Percentiles rank a stretch among this genome's conserved stretches.
These are phyloP conservation scores for Lasioglossum vierecki DNA, from an alignment of 2,888 invertebrate species.

Conservation along the genomic window DNA sequence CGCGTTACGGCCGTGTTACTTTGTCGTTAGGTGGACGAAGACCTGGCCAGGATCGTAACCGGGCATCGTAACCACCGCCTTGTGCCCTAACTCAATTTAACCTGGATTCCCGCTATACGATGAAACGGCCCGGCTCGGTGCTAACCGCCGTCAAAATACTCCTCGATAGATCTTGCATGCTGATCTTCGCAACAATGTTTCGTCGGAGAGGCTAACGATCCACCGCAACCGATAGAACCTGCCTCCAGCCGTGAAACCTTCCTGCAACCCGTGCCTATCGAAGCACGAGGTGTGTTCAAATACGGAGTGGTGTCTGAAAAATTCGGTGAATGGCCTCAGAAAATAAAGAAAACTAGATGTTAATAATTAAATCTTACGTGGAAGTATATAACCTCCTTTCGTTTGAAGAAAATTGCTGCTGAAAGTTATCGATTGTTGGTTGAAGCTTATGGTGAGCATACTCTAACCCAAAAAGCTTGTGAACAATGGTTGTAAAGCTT, in stretches of 20 bases:
- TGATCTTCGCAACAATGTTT: constrained; percentile 18
- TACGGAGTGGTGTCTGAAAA: no score
- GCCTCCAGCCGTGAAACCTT: neutral
- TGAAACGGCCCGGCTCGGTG: neutral
- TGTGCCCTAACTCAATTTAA: constrained; percentile 6
- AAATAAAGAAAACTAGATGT: no score
- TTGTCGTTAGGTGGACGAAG: constrained; percentile 60
- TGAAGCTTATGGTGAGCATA: no score
- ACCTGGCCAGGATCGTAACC: constrained; percentile 3
- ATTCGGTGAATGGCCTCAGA: no score
- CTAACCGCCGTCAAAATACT: constrained; percentile 3
- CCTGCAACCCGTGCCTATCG: neutral
- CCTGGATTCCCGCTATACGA: constrained; percentile 4
- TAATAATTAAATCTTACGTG: no score
- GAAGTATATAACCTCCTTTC: no score
- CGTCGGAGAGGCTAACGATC: constrained; percentile 1
- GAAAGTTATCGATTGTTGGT: no score
- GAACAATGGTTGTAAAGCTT: no score
- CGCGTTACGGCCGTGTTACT: constrained; percentile 52
- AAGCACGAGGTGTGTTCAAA: no score
- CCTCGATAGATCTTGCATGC: neutral
- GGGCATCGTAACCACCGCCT: constrained; percentile 1
- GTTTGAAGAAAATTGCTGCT: no score
- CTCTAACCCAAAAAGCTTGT: no score
- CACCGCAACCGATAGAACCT: neutral